Base-by-base conservation (phyloP, 92 coral and sea anemone genomes). In the Paragorgia papillata region DNA sequence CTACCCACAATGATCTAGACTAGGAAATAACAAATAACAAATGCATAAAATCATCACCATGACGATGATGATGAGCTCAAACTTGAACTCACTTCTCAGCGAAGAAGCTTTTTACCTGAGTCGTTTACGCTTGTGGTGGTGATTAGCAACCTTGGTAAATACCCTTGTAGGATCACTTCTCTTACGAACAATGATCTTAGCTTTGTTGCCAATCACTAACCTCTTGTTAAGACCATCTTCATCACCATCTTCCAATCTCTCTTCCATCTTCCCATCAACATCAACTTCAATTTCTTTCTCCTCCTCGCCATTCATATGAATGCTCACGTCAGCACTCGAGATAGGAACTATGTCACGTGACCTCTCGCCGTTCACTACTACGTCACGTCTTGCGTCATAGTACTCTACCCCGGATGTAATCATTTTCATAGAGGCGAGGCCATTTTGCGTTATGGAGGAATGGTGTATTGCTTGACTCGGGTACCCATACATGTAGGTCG, bases 401-500 rank as follows among this genome's bases (percentile, higher is more conserved):
- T 71, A 71, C 32, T 51, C 64, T 10, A 33, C 9, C 30, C 62
- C 62, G n/a, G 69, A 32, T 15, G 69, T 37, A 32, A 57, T 28
- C 62, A 57, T 53, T n/a, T 50, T 71, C 46, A 71, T 54, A 29
- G 78, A 28, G 0, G 78, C 6, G 17, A 53, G 4, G 15, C 78
- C 78, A 32, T 71, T 71, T 24, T 71, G 78, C 8, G 50, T 31
- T 44, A 37, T 63, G 32, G 78, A 34, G 32, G 78, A 34, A 26
- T 30, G 51, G 49, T 71, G 78, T 0, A 71, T 71, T 1, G 78
- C 78, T 25, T 71, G 78, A 17, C 78, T 71, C 22, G 78, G 78
- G 26, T 53, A 71, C 19, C 78, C 78, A 64, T 71, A 71, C 57
- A 71, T 71, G n/a, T 71, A 71, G 14, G 78, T 71, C 25, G 78